Evolutionary conservation across 2,113 vertebrate species (phyloP).

Genomic region (Rhinolophus ferrumequinum): DNA sequence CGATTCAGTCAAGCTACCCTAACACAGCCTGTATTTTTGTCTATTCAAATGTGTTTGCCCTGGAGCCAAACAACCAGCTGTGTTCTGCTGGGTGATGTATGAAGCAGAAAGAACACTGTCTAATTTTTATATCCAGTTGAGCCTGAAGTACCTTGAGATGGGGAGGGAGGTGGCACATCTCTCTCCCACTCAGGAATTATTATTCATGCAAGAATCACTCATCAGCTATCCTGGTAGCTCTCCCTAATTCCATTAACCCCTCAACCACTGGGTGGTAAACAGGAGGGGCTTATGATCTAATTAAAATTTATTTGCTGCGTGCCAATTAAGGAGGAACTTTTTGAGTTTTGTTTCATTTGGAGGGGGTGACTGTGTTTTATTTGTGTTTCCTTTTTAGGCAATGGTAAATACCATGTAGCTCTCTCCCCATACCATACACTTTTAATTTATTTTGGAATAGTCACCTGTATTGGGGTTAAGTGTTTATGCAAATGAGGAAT

Average conservation of each 20-base stretch:
- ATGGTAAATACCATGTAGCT: constrained; percentile 64
- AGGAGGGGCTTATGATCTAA: constrained; percentile 51
- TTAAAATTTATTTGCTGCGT: constrained; percentile 74
- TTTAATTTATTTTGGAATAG: constrained; percentile 67
- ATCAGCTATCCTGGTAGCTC: constrained; percentile 59
- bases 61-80: constrained; percentile 57
- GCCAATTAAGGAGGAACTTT: constrained; percentile 73
- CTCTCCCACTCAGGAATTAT: constrained; percentile 70
- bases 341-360: constrained; percentile 2
- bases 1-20: constrained; percentile 70
- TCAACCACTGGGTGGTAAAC: constrained; percentile 71
- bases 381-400: constrained; percentile 54
- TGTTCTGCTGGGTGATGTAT: constrained; percentile 68
- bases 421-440: constrained; percentile 37
- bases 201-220: constrained; percentile 76
- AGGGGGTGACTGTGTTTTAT: background rate
- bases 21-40: constrained; percentile 67
- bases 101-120: constrained; percentile 81
- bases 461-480: constrained; percentile 64
- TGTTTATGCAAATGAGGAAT: constrained; percentile 42
- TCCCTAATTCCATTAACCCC: constrained; percentile 80
- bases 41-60: constrained; percentile 80
- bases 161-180: constrained; percentile 53
- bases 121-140: constrained; percentile 77
- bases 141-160: constrained; percentile 65